These are phyloP conservation scores for Andrena marginata DNA, from an alignment of 2,888 invertebrate species.

Conservation along the genomic window DNA sequence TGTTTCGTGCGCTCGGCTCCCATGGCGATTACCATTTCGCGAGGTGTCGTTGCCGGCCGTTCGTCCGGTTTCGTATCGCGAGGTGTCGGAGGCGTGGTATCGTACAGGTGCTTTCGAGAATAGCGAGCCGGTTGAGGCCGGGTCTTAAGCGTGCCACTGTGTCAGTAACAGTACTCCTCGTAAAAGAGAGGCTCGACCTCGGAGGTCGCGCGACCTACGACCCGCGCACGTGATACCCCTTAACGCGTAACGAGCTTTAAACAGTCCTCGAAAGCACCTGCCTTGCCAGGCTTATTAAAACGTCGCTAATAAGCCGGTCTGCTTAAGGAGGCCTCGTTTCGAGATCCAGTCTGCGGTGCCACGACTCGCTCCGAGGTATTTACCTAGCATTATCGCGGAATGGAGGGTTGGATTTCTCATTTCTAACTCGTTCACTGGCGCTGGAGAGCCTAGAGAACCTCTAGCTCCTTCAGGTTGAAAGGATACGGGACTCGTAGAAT, in stretches of 20 bases:
- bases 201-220: conserved; percentile 67
- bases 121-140: conserved; percentile 63
- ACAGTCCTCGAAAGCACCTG: conserved; percentile 65
- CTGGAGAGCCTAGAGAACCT: neutral
- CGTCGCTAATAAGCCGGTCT: conserved; percentile 28
- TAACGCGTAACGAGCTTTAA: conserved; percentile 64
- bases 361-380: neutral
- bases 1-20: conserved; percentile 17
- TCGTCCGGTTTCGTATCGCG: conserved; percentile 51
- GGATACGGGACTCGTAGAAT: neutral
- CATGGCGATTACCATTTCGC: conserved; percentile 31
- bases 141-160: conserved; percentile 81
- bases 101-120: conserved; percentile 67
- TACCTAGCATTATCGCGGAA: neutral
- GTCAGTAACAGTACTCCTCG: conserved; percentile 82
- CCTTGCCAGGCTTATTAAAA: conserved; percentile 34
- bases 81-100: conserved; percentile 48
- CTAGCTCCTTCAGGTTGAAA: neutral
- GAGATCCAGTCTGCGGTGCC: neutral
- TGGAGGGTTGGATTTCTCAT: neutral
- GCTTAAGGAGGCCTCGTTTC: conserved; percentile 4
- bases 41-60: conserved; percentile 28
- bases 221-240: conserved; percentile 67
- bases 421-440: neutral
- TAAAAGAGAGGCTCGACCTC: conserved; percentile 74